These are phyloP conservation scores for Chymomyza caudatula DNA, from an alignment of 2,888 invertebrate genomes.

Conservation along the genomic window DNA sequence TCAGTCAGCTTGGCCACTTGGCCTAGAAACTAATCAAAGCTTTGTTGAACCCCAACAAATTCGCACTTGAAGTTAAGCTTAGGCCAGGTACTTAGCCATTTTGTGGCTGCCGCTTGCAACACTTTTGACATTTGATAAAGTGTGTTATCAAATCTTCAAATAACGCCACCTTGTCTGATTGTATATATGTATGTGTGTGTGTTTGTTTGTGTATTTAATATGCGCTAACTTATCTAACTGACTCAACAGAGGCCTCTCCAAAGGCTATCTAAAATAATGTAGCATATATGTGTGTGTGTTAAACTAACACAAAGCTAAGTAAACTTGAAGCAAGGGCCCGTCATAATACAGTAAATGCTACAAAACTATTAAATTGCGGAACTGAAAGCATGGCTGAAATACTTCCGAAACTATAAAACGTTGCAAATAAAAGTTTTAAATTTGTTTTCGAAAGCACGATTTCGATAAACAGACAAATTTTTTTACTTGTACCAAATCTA, in stretches of 20 bases:
- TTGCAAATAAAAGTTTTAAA: too few relatives aligned
- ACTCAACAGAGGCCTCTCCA: conserved; percentile 59
- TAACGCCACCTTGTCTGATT: conserved; percentile 57
- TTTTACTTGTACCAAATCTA: too few relatives aligned
- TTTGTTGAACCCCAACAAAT: conserved; percentile 7
- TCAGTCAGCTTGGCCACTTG: conserved; percentile 49
- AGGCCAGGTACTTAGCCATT: not conserved
- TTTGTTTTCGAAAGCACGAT: too few relatives aligned
- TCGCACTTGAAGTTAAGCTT: not conserved
- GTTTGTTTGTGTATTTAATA: not conserved
- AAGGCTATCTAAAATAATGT: conserved; percentile 30
- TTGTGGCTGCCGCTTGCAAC: not conserved
- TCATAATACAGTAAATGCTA: conserved; percentile 32
- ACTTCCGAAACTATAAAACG: too few relatives aligned
- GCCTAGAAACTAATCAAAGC: conserved; percentile 69
- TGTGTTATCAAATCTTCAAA: conserved; percentile 42
- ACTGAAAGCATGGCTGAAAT: too few relatives aligned
- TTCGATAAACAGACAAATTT: too few relatives aligned
- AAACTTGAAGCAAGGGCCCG: conserved; percentile 43
- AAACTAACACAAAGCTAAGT: conserved; percentile 49
- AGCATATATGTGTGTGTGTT: conserved; percentile 16
- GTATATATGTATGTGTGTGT: not conserved
- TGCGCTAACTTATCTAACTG: not conserved
- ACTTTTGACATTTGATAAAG: not conserved
- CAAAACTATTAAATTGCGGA: not conserved